Conservation (phyloP, 2,888 invertebrate species). For the Barypeithes pellucidus region DNA sequence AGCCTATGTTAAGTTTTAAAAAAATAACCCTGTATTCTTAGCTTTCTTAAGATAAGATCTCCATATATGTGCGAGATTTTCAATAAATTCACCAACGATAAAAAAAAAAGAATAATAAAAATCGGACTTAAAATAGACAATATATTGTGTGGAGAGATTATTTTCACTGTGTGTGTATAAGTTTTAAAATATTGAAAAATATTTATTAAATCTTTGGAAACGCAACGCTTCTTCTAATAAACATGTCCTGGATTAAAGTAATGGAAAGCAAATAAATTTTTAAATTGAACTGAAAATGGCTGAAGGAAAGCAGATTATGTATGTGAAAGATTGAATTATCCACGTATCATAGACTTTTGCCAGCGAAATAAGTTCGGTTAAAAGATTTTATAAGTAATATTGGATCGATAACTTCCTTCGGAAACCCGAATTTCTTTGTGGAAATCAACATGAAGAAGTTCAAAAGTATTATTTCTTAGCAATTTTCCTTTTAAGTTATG, state of each 20-base stretch:
- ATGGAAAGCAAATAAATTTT: neutral
- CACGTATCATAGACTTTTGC: conserved; percentile 1
- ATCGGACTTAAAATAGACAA: no score
- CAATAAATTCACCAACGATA: no score
- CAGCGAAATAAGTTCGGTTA: neutral
- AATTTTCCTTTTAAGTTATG: no score
- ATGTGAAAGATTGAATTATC: conserved; percentile 8
- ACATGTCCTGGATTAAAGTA: neutral
- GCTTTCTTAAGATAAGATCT: no score
- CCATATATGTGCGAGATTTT: no score
- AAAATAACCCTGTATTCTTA: no score
- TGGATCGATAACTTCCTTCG: neutral
- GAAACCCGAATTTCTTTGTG: neutral
- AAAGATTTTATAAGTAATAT: neutral
- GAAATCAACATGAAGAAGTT: neutral
- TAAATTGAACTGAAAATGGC: conserved; percentile 8
- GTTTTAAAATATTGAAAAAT: no score
- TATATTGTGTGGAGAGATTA: no score
- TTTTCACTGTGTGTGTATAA: no score
- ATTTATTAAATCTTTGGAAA: no score
- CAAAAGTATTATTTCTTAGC: neutral
- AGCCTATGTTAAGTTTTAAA: no score
- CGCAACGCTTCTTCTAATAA: neutral
- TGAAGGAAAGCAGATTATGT: neutral
- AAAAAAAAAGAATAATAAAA: no score